Conservation (phyloP, 2,797 vertebrate species). For the Rhinichthys osculus region DNA sequence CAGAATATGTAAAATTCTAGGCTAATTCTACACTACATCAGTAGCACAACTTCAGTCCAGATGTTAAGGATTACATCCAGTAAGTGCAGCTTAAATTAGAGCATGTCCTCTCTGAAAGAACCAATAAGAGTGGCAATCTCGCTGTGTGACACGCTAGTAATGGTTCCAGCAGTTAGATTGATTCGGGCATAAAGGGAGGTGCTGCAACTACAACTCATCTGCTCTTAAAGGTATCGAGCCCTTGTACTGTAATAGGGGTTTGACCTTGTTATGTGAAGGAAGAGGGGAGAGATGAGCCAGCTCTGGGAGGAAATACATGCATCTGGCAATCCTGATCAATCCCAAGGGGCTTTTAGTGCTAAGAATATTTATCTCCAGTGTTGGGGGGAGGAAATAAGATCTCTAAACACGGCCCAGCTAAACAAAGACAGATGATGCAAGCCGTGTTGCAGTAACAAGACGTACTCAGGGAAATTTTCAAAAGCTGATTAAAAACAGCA, state of each 20-base stretch:
- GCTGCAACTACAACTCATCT: constrained; percentile 63
- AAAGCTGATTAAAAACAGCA: constrained; percentile 16
- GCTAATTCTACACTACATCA: neutral
- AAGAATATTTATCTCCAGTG: constrained; percentile 70
- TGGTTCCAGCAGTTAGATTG: constrained; percentile 32
- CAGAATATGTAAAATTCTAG: neutral
- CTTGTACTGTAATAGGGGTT: constrained; percentile 49
- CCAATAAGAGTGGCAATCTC: constrained; percentile 24
- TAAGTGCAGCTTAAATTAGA: constrained; percentile 35
- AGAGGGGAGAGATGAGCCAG: constrained; percentile 43
- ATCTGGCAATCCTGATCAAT: constrained; percentile 60
- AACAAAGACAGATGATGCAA: constrained; percentile 31
- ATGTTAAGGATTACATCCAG: constrained; percentile 15
- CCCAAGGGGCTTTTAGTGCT: constrained; percentile 68
- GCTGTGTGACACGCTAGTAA: constrained; percentile 11
- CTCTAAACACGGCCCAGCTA: constrained; percentile 50
- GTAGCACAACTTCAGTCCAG: constrained; percentile 23
- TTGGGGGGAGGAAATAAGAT: constrained; percentile 58
- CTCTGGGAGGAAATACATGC: constrained; percentile 55
- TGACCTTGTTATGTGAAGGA: constrained; percentile 66
- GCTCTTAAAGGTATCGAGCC: constrained; percentile 61
- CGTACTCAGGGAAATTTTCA: constrained; percentile 6
- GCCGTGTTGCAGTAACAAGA: constrained; percentile 6
- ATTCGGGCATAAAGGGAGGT: constrained; percentile 55
- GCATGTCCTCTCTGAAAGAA: constrained; percentile 18